phyloP scores from a whole-genome alignment of 2,888 invertebrate species.

The Chorisops tibialis region DNA sequence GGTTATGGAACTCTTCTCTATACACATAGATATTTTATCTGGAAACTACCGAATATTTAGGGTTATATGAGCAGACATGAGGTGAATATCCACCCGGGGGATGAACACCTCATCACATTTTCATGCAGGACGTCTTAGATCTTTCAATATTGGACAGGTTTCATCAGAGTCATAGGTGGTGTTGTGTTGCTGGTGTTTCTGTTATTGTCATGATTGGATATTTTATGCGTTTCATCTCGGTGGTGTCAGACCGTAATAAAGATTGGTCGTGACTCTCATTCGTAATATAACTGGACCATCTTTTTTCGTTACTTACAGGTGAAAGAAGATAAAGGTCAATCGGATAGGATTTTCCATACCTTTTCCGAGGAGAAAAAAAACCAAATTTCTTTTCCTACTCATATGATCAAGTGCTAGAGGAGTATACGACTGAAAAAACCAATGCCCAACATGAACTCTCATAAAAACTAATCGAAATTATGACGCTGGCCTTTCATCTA shows the following conservation, averaged over 20 bases:
- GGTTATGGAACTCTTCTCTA: not conserved
- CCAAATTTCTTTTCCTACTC: no score
- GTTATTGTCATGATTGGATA: constrained; percentile 34
- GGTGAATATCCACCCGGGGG: constrained; percentile 22
- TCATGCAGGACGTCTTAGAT: constrained; percentile 30
- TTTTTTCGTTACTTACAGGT: constrained; percentile 21
- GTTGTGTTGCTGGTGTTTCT: constrained; percentile 24
- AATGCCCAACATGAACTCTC: no score
- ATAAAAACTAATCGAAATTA: no score
- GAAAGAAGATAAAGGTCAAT: constrained; percentile 5
- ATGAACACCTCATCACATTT: constrained; percentile 33
- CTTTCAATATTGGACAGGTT: constrained; percentile 32
- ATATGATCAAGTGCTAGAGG: no score
- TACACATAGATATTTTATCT: constrained; percentile 7
- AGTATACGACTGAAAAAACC: no score
- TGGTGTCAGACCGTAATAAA: constrained; percentile 32
- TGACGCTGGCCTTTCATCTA: no score
- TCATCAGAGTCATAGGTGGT: constrained; percentile 29
- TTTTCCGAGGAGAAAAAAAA: no score
- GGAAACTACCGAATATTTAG: constrained; percentile 26
- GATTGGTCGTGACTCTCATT: constrained; percentile 33
- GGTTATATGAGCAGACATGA: constrained; percentile 26
- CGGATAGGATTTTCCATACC: constrained; percentile 7
- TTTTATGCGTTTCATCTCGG: constrained; percentile 33
- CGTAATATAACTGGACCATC: constrained; percentile 28